Evolutionary conservation across 2,113 vertebrate species (phyloP), one percentile per base, ranked within the genome.

Genomic region (Aphelocoma coerulescens): DNA sequence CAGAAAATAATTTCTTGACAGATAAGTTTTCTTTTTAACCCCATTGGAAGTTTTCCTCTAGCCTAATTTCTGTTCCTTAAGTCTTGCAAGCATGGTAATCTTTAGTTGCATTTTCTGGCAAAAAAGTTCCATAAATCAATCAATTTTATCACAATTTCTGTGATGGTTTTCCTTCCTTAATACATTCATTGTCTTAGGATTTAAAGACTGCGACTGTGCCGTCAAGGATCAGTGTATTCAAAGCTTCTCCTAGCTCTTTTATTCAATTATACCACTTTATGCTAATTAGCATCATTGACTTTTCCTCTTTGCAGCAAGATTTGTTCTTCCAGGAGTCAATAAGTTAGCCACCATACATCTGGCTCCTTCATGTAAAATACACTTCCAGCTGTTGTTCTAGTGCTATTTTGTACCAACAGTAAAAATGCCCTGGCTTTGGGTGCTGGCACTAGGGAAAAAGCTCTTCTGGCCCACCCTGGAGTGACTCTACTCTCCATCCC

Each of bases 261-360:
- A 9, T 71, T 92, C 39, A 81, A 11, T 77, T 91, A 59, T 78
- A 77, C 39, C 59, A 58, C 67, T 73, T 89, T 37, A 9, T 86
- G 68, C 39, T 89, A 86, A 69, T 92, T 67, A 80, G 30, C 39
- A 78, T 27, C 52, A 52, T 12, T 92, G 84, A 69, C 55, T 66
- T 96, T 73, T 49, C 39, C 33, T 65, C 51, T 77, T 77, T 0
- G 0, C 16, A 16, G 21, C 44, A 43, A 66, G n/a, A 63, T 62
- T 86, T 89, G 21, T 72, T 95, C 76, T 73, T 67, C 27, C 37
- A 55, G 37, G 26, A 85, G 32, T 75, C 84, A 74, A n/a, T 51
- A 62, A 10, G 30, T 91, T 66, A 46, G 55, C 71, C 23, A 39
- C 24, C 0, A 0, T 44, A 35, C 4, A 5, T 30, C 26, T 28